Evolutionary conservation across 2,888 invertebrate species (phyloP).

Genomic region (Agrotis segetum): DNA sequence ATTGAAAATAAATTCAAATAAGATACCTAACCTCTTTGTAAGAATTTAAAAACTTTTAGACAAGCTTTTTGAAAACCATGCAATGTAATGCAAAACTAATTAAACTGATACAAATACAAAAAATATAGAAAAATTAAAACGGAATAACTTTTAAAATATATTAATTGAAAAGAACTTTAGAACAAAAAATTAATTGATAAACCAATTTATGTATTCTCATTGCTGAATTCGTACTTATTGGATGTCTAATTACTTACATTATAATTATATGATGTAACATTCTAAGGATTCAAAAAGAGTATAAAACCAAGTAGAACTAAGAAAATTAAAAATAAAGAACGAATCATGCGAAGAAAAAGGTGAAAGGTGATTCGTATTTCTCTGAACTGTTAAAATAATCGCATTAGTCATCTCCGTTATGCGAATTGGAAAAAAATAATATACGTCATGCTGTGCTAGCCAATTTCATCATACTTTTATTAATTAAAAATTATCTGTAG

Average conservation of each 20-base stretch:
- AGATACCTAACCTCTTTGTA: constrained; percentile 3
- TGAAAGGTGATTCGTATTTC: constrained; percentile 48
- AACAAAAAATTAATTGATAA: no score
- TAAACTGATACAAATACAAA: no score
- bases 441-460: constrained; percentile 41
- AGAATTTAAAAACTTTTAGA: background rate
- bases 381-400: constrained; percentile 64
- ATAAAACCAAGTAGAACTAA: no score
- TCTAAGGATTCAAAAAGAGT: background rate
- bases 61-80: background rate
- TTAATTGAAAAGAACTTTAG: background rate
- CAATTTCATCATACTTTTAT: constrained; percentile 13
- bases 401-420: constrained; percentile 63
- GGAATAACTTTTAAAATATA: background rate
- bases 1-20: background rate
- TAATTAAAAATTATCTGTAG: constrained; percentile 20
- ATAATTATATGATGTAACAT: background rate
- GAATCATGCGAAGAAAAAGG: constrained; percentile 30
- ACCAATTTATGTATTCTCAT: background rate
- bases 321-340: constrained; percentile 16
- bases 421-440: constrained; percentile 39
- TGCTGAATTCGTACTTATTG: background rate
- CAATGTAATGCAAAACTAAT: no score
- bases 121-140: background rate
- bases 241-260: background rate